phyloP scores from a whole-genome alignment of 2,888 invertebrate genomes.

The Stenolophus ochropezus region DNA sequence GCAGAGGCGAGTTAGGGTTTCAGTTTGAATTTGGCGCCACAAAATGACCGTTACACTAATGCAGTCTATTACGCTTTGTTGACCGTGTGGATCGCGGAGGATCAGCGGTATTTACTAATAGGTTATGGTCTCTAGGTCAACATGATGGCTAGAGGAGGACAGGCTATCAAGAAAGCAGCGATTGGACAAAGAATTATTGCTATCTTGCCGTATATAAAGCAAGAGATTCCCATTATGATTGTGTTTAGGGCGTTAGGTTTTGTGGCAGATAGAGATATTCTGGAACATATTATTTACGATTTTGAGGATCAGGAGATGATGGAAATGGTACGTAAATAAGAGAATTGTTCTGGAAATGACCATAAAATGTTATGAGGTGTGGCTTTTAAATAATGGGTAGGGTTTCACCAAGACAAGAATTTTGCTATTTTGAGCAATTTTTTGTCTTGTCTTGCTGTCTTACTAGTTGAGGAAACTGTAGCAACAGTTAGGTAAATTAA shows the following conservation, averaged over 20 bases:
- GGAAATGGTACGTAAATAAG: conserved; percentile 88
- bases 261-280: conserved; percentile 98
- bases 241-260: conserved; percentile 99
- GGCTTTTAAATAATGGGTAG: too few relatives aligned
- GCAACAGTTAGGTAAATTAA: too few relatives aligned
- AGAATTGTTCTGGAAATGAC: not conserved
- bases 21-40: too few relatives aligned
- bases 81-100: too few relatives aligned
- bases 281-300: conserved; percentile 99
- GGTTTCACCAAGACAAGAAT: too few relatives aligned
- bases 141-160: conserved; percentile 99
- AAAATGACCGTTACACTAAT: too few relatives aligned
- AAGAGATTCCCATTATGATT: conserved; percentile 99
- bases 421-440: too few relatives aligned
- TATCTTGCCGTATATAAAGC: conserved; percentile 98
- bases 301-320: conserved; percentile 99
- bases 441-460: too few relatives aligned
- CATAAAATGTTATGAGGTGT: not conserved
- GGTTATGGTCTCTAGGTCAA: conserved; percentile 99
- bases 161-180: conserved; percentile 98
- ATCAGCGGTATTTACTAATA: too few relatives aligned
- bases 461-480: too few relatives aligned
- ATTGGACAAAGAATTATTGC: conserved; percentile 99
- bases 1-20: too few relatives aligned
- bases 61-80: too few relatives aligned